Evolutionary conservation across 1,140 invertebrate species (phyloP).

Genomic region (Megalopta genalis): DNA sequence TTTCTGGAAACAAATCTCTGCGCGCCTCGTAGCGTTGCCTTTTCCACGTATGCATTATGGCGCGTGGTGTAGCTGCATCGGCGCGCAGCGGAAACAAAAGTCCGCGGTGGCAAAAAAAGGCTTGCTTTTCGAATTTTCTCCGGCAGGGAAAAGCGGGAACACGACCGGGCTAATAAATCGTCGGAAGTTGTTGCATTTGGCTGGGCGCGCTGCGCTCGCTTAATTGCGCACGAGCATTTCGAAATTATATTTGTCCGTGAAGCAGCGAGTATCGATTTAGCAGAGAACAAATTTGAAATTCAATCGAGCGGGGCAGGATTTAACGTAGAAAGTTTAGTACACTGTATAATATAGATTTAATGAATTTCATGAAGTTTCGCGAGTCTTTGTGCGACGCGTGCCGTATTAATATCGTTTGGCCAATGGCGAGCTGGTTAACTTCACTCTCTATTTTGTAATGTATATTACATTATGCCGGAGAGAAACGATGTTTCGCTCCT

Average conservation of each 20-base stretch:
- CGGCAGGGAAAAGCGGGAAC: too few species aligned
- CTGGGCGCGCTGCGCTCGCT: too few species aligned
- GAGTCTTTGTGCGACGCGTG: not conserved
- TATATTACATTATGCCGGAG: not conserved
- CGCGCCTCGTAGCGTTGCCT: too few species aligned
- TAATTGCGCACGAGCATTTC: not conserved
- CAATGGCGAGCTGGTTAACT: not conserved
- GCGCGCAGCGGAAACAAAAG: too few species aligned
- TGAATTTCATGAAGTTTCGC: constrained; percentile 1
- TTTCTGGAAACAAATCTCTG: not conserved
- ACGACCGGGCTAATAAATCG: too few species aligned
- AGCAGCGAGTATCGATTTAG: not conserved
- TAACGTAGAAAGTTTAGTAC: not conserved
- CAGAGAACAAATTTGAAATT: not conserved
- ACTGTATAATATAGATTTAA: constrained; percentile 1
- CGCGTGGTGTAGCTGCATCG: too few species aligned
- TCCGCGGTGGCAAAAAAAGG: too few species aligned
- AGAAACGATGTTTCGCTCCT: not conserved
- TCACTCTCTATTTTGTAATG: not conserved
- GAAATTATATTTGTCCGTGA: not conserved
- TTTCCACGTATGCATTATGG: too few species aligned
- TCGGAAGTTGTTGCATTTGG: too few species aligned
- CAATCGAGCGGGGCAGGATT: not conserved
- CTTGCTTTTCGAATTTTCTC: too few species aligned
- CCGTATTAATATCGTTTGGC: not conserved